phyloP scores from a whole-genome alignment of 2,888 invertebrate species.

The Latrodectus hesperus region DNA sequence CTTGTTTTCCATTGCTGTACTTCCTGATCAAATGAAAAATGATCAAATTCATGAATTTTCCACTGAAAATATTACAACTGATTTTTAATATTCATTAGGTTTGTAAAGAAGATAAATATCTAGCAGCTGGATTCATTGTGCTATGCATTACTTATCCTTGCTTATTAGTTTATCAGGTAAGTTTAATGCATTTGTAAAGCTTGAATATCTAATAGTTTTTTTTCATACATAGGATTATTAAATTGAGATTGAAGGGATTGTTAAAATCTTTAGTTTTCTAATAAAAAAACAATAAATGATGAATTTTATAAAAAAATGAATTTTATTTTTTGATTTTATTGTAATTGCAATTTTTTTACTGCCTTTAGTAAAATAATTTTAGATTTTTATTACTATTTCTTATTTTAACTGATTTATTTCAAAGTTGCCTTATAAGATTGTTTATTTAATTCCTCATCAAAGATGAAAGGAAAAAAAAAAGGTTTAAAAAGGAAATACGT shows the following conservation, averaged over 20 bases:
- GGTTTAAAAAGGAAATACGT: not conserved
- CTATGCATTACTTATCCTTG: slow-evolving; percentile 65
- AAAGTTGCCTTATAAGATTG: not conserved
- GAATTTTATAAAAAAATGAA: not conserved
- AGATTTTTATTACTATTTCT: not conserved
- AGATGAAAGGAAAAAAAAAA: not conserved
- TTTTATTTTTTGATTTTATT: not conserved
- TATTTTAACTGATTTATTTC: not conserved
- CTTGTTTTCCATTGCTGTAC: too few relatives aligned
- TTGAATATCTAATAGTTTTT: not conserved
- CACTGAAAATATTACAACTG: not conserved
- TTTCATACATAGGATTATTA: not conserved
- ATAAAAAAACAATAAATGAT: not conserved
- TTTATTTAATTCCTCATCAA: not conserved
- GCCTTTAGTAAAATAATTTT: not conserved
- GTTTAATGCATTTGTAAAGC: not conserved
- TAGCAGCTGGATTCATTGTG: slow-evolving; percentile 61
- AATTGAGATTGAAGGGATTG: not conserved
- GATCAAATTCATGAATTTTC: too few relatives aligned
- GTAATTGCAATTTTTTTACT: not conserved
- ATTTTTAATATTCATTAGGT: slow-evolving; percentile 26
- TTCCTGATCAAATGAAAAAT: too few relatives aligned
- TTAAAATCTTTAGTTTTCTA: not conserved
- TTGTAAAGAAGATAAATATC: slow-evolving; percentile 60
- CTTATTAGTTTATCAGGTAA: slow-evolving; percentile 58